Percentiles rank a stretch among this genome's conserved stretches.
phyloP scores from a whole-genome alignment of 2,797 vertebrate genomes.

The Pseudomugil tenellus region DNA sequence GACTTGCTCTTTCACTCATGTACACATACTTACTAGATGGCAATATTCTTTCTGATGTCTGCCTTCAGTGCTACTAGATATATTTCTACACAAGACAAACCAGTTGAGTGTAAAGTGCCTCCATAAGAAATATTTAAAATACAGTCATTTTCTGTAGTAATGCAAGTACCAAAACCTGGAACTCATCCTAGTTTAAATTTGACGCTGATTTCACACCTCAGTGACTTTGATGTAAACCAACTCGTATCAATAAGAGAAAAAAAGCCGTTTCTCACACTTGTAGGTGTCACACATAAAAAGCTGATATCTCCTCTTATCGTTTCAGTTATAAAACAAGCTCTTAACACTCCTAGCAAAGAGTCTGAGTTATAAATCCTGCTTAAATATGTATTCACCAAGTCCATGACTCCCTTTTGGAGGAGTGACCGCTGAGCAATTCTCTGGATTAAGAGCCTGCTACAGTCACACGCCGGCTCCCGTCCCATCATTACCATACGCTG shows the following conservation, averaged over 20 bases:
- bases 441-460: constrained; percentile 65
- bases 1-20: constrained; percentile 44
- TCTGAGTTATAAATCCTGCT: constrained; percentile 73
- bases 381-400: constrained; percentile 66
- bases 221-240: constrained; percentile 51
- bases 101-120: constrained; percentile 45
- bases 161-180: constrained; percentile 46
- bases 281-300: constrained; percentile 73
- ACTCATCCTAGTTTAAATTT: constrained; percentile 59
- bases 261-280: constrained; percentile 66
- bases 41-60: constrained; percentile 54
- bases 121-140: constrained; percentile 69
- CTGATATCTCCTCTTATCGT: constrained; percentile 74
- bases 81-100: constrained; percentile 39
- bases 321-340: constrained; percentile 75
- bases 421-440: constrained; percentile 67
- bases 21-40: constrained; percentile 21
- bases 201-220: constrained; percentile 62
- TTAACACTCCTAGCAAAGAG: constrained; percentile 61
- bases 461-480: constrained; percentile 7
- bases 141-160: constrained; percentile 43
- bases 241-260: constrained; percentile 54
- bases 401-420: constrained; percentile 60
- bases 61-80: constrained; percentile 35
- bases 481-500: constrained; percentile 68